These are phyloP conservation scores for Scomber colias DNA, from an alignment of 2,113 vertebrate species.

Conservation along the genomic window DNA sequence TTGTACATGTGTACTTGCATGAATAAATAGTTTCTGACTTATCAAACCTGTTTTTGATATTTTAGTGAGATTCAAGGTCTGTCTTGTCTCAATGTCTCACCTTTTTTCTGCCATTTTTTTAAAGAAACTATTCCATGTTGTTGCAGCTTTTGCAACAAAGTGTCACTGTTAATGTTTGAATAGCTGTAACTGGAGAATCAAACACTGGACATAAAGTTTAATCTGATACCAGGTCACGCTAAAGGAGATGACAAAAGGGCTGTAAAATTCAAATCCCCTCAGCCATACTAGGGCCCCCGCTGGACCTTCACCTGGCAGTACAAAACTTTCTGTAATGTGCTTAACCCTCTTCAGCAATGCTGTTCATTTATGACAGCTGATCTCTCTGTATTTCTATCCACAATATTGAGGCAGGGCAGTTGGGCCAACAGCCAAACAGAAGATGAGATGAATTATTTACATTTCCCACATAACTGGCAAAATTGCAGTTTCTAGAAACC, in stretches of 20 bases:
- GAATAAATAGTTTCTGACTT: background rate
- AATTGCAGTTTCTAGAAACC: conserved; percentile 49
- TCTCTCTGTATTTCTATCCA: conserved; percentile 50
- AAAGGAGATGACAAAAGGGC: background rate
- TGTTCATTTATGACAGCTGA: conserved; percentile 64
- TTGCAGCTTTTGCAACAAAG: background rate
- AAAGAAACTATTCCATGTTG: too few relatives aligned
- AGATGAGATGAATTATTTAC: conserved; percentile 14
- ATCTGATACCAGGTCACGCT: background rate
- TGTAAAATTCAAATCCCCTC: background rate
- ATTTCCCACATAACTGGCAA: conserved; percentile 48
- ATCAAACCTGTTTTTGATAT: conserved; percentile 8
- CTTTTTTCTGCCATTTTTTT: background rate
- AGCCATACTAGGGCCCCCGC: background rate
- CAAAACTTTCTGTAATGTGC: conserved; percentile 35
- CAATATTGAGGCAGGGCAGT: conserved; percentile 7
- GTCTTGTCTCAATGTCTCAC: background rate
- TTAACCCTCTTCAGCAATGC: conserved; percentile 53
- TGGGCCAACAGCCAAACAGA: conserved; percentile 16
- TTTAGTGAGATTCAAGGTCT: background rate
- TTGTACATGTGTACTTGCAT: background rate
- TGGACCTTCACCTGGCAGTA: conserved; percentile 2
- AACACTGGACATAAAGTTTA: background rate
- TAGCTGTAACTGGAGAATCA: background rate
- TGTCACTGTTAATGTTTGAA: background rate